Conservation (phyloP, 2,113 vertebrate species). For the Bujurquina vittata region DNA sequence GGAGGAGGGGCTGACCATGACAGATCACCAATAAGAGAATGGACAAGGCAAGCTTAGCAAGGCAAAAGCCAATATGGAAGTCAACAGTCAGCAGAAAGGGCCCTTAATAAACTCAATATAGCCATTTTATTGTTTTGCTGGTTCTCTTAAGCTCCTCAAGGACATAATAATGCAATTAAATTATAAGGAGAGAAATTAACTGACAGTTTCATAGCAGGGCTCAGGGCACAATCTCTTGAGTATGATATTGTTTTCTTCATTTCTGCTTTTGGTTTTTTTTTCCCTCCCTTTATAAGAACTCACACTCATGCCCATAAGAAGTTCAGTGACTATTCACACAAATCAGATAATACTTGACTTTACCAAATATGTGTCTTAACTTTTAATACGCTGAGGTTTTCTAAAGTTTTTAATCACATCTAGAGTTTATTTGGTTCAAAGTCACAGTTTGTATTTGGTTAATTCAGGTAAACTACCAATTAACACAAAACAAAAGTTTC, state of each 20-base stretch:
- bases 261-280: not conserved
- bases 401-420: not conserved
- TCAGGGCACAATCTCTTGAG: not conserved
- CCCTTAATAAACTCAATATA: constrained; percentile 65
- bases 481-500: not conserved
- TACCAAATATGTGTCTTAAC: not conserved
- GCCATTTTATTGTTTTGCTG: constrained; percentile 81
- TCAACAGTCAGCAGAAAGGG: constrained; percentile 83
- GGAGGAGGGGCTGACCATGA: constrained; percentile 84
- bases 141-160: constrained; percentile 74
- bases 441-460: not conserved
- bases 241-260: constrained; percentile 25
- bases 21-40: constrained; percentile 86
- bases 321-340: not conserved
- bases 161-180: constrained; percentile 80
- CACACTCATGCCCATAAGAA: constrained; percentile 4
- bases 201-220: constrained; percentile 29
- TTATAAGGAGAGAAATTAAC: constrained; percentile 78
- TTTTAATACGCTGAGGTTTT: not conserved
- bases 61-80: constrained; percentile 80
- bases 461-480: not conserved
- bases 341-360: not conserved
- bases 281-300: constrained; percentile 12
- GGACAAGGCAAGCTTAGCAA: constrained; percentile 85
- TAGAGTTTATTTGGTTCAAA: not conserved